Conservation (phyloP, 2,797 vertebrate genomes). For the Potorous gilbertii region DNA sequence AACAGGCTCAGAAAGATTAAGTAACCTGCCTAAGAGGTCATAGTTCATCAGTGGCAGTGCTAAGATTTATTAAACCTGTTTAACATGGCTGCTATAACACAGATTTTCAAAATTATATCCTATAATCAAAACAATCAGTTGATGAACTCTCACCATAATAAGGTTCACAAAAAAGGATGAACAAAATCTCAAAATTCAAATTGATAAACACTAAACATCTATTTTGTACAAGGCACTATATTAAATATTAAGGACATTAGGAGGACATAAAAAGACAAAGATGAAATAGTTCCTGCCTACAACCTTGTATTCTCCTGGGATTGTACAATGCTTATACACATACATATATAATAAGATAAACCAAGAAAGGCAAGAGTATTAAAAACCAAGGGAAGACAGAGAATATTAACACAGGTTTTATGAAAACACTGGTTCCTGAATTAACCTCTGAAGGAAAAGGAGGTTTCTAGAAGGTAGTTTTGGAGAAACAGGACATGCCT, state of each 20-base stretch:
- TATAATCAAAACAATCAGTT: not conserved
- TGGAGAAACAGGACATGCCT: not conserved
- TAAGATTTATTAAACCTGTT: constrained; percentile 45
- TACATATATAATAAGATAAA: not conserved
- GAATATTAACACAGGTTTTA: constrained; percentile 5
- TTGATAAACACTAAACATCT: not conserved
- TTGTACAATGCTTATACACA: too few species aligned
- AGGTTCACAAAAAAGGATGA: not conserved
- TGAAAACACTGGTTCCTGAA: not conserved
- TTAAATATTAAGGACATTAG: not conserved
- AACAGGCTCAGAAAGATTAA: constrained; percentile 45
- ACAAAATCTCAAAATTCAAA: not conserved
- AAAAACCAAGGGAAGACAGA: not conserved
- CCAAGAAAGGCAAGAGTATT: not conserved
- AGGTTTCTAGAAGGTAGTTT: constrained; percentile 10
- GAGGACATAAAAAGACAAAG: not conserved
- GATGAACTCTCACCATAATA: not conserved
- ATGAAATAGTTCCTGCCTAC: not conserved
- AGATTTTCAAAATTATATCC: not conserved
- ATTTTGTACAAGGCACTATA: constrained; percentile 24
- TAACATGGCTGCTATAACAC: not conserved
- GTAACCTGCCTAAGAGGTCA: constrained; percentile 9
- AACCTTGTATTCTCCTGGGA: not conserved
- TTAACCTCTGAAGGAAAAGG: constrained; percentile 9
- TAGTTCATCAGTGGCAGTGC: constrained; percentile 15